These are phyloP conservation scores for Bathynomus jamesi DNA, from an alignment of 1,140 invertebrate genomes.

Conservation along the genomic window DNA sequence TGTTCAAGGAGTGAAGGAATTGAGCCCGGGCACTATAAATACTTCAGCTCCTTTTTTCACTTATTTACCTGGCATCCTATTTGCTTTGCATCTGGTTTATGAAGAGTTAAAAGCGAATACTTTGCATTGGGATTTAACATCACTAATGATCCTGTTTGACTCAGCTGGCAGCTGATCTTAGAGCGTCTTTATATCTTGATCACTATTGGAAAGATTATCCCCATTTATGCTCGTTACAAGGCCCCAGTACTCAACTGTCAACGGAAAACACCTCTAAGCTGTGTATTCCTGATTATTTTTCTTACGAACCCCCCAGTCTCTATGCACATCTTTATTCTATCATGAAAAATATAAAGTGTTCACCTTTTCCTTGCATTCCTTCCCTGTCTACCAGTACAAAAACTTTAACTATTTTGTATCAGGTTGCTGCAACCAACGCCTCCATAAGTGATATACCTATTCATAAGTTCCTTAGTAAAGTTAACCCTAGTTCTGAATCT, in stretches of 20 bases:
- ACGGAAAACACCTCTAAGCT: slow-evolving; percentile 39
- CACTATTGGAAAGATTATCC: slow-evolving; percentile 85
- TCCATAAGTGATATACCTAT: slow-evolving; percentile 13
- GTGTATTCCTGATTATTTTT: slow-evolving; percentile 33
- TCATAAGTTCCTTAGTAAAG: slow-evolving; percentile 17
- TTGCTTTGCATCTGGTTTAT: slow-evolving; percentile 76
- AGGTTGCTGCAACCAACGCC: slow-evolving; percentile 24
- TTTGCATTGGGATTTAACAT: slow-evolving; percentile 58
- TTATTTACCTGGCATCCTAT: slow-evolving; percentile 64
- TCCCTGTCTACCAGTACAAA: slow-evolving; percentile 25
- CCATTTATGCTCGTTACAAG: slow-evolving; percentile 46
- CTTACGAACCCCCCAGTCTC: slow-evolving; percentile 32
- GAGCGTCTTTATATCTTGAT: slow-evolving; percentile 59
- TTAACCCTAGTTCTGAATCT: slow-evolving; percentile 14
- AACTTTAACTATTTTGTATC: slow-evolving; percentile 27
- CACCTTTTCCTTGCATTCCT: slow-evolving; percentile 31
- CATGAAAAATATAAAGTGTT: slow-evolving; percentile 17
- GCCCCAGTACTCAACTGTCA: slow-evolving; percentile 38
- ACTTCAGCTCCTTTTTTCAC: slow-evolving; percentile 60
- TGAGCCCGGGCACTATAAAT: slow-evolving; percentile 52
- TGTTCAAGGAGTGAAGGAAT: slow-evolving; percentile 39
- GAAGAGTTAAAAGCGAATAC: slow-evolving; percentile 81
- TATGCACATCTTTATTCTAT: slow-evolving; percentile 23
- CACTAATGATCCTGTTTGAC: slow-evolving; percentile 64
- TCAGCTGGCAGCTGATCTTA: slow-evolving; percentile 69